Evolutionary conservation across 2,797 vertebrate species (phyloP), one percentile per base, ranked within the genome.

Genomic region (Acanthurus leucopareius): DNA sequence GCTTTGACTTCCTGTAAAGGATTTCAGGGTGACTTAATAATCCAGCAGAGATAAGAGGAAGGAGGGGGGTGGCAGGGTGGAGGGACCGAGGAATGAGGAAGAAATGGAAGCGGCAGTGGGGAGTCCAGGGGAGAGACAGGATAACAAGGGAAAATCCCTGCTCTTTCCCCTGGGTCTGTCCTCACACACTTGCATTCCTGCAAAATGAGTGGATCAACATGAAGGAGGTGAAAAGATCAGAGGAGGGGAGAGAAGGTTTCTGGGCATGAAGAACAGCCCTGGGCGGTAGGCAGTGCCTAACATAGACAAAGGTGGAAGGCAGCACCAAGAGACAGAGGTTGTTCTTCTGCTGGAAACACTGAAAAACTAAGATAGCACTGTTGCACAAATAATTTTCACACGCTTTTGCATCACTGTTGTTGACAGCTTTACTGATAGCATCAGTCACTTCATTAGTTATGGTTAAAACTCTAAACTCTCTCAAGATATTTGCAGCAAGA

Each of bases 91-190:
- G 79, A 89, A 87, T 74, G 79, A 85, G 85, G 86, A 83, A 88
- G 75, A 88, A 82, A 81, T 66, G 67, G 91, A 94, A 92, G 84
- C 75, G 1, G 67, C 79, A 65, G 60, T 86, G 81, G 81, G 79
- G 82, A 91, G 87, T 87, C 78, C 64, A 75, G 75, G 87, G 90
- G 85, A 90, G 91, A 92, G 89, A 88, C 81, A 79, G 92, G 91
- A 95, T 92, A 86, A 84, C 64, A 68, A 93, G 94, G 95, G 95
- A 94, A 96, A 96, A 94, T 86, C 95, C 95, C 95, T 87, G 79
- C 71, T 45, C 86, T 93, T 87, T 94, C 91, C 94, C 91, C 73
- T 89, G 84, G 59, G 80, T 82, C 75, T 86, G 84, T 89, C 82
- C 88, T 86, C 47, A 73, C 74, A 81, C 74, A 82, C 69, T 84